These are phyloP conservation scores for Eurois occulta DNA, from an alignment of 2,888 invertebrate genomes.

Conservation along the genomic window DNA sequence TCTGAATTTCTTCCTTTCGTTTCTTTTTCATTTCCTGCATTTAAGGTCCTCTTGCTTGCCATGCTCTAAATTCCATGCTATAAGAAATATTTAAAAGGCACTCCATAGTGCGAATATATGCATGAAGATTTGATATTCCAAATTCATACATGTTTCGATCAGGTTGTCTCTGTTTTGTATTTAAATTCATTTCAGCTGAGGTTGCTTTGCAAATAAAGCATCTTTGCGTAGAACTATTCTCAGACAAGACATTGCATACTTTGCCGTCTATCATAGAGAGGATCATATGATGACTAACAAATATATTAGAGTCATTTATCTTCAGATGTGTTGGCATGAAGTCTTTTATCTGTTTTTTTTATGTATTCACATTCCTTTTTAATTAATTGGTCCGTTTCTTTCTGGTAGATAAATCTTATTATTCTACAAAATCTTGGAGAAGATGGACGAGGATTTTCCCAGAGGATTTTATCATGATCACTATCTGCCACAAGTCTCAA, in stretches of 20 bases:
- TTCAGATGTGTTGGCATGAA: neutral
- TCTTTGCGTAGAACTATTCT: neutral
- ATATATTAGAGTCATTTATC: neutral
- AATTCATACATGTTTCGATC: neutral
- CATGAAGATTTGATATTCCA: slow-evolving; percentile 3
- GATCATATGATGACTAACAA: neutral
- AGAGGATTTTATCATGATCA: neutral
- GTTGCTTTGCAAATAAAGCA: neutral
- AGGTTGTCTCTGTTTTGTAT: neutral
- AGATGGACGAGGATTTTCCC: too few relatives aligned
- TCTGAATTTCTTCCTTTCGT: too few relatives aligned
- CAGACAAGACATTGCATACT: neutral
- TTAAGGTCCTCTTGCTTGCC: too few relatives aligned
- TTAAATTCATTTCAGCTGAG: neutral
- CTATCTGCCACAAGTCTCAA: neutral
- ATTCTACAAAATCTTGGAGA: slow-evolving; percentile 19
- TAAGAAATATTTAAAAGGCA: too few relatives aligned
- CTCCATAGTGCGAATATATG: too few relatives aligned
- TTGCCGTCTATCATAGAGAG: neutral
- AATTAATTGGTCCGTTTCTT: too few relatives aligned
- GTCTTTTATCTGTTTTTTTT: too few relatives aligned
- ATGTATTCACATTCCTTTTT: too few relatives aligned
- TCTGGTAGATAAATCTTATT: neutral
- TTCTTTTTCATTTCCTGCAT: too few relatives aligned
- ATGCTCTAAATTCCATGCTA: too few relatives aligned